These are phyloP conservation scores for Tragulus kanchil DNA, from an alignment of 2,113 vertebrate genomes.

Conservation along the genomic window DNA sequence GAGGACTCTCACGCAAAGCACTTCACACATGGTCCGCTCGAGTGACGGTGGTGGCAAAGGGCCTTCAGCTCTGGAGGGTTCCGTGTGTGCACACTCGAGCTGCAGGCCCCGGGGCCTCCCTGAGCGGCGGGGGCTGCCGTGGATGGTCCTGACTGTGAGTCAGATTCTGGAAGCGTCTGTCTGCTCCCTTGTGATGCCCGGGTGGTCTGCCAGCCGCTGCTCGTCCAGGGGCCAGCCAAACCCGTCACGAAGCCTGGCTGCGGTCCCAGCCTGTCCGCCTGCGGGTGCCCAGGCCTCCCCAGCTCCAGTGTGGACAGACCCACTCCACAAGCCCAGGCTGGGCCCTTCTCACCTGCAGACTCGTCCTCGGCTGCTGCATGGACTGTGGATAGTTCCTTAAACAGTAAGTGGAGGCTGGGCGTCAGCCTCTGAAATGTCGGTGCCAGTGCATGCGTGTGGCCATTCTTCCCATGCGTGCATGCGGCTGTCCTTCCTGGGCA, in stretches of 20 bases:
- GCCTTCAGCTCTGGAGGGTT: neutral
- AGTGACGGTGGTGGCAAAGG: accelerated
- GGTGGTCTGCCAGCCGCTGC: neutral
- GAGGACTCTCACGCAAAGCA: accelerated
- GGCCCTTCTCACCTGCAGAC: neutral
- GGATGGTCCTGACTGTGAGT: accelerated
- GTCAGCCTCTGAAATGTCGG: accelerated
- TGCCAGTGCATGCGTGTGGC: accelerated
- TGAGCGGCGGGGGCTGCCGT: neutral
- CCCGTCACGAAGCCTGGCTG: accelerated
- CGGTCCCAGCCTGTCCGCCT: neutral
- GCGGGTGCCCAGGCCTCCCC: accelerated
- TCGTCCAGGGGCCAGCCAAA: neutral
- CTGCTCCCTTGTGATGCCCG: neutral
- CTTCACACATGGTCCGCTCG: accelerated
- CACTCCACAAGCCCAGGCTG: accelerated
- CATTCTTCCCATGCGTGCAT: accelerated
- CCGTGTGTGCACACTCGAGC: accelerated
- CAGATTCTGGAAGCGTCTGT: neutral
- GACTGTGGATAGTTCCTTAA: accelerated
- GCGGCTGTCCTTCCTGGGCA: too few species aligned
- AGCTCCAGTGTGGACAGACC: too few species aligned
- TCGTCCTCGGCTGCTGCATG: accelerated
- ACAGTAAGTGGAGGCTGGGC: accelerated
- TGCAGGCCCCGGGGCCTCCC: accelerated